Conservation (phyloP, 2,888 invertebrate species). For the Euplexia lucipara region DNA sequence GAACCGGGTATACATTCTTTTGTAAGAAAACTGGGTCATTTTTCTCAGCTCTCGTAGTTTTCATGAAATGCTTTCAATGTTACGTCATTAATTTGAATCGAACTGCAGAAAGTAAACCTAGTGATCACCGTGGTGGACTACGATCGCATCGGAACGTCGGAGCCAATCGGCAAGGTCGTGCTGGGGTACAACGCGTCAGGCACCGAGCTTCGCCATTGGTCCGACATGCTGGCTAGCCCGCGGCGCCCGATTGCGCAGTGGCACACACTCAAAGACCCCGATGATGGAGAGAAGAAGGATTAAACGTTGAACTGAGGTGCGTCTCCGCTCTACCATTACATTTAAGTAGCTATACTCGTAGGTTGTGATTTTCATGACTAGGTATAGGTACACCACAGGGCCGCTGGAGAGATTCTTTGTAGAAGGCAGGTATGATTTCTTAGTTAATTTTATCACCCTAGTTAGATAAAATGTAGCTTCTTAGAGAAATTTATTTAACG, state of each 20-base stretch:
- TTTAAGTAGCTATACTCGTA: not conserved
- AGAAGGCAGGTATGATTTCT: conserved; percentile 30
- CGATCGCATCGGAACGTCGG: conserved; percentile 99
- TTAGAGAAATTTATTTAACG: not conserved
- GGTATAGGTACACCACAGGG: conserved; percentile 1
- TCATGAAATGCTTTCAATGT: conserved; percentile 31
- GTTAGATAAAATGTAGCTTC: conserved; percentile 1
- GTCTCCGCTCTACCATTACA: not conserved
- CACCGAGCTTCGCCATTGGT: conserved; percentile 99
- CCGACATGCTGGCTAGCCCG: conserved; percentile 99
- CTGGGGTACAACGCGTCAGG: conserved; percentile 99
- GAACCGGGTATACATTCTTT: not conserved
- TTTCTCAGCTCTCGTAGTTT: conserved; percentile 35
- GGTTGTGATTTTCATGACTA: conserved; percentile 19
- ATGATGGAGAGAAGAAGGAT: conserved; percentile 97
- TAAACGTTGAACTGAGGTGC: conserved; percentile 83
- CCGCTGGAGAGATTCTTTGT: conserved; percentile 12
- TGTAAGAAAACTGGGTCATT: not conserved
- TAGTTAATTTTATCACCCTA: conserved; percentile 14
- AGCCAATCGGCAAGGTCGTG: conserved; percentile 99
- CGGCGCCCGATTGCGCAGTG: conserved; percentile 99
- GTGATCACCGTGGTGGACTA: conserved; percentile 99
- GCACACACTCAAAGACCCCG: conserved; percentile 99
- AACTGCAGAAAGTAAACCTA: conserved; percentile 98
- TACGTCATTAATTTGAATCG: conserved; percentile 65